Evolutionary conservation across 2,113 vertebrate genomes (phyloP), one percentile per base, ranked within the genome.

Genomic region (Odobenus rosmarus): DNA sequence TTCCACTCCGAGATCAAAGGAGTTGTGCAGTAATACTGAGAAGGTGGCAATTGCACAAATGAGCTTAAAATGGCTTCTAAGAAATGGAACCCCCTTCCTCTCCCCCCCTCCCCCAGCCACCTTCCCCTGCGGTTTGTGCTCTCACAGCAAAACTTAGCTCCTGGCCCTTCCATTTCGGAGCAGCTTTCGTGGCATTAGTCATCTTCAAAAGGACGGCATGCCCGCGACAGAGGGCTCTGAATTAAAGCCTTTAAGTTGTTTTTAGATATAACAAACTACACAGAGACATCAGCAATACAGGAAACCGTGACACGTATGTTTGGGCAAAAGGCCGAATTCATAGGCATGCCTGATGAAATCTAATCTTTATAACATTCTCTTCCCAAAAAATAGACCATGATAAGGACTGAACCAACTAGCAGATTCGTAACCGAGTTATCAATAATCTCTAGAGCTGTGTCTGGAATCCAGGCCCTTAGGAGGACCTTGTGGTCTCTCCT

Each of bases 1-100:
- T 92, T 86, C 80, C 33, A 95, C 88, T 93, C 85, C 57, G 67
- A 90, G 93, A 96, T 96, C 97, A 96, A 98, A 97, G 95, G 88
- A 97, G 71, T 85, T 92, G 26, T 0, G 8, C 3, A 2, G 81
- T 49, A 94, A 95, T 46, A 33, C 16, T 0, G 31, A 95, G 84
- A 94, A 79, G 81, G 76, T 59, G 84, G 69, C 57, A 46, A 87
- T n/a, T 42, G 71, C 84, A 94, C 85, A 96, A 93, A 97, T 61
- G 90, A 97, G 80, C 71, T 90, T 94, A 33, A 81, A 83, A 79
- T 21, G 88, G 57, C 88, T 8, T 16, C 11, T 18, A 21, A 86
- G 94, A 93, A 53, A 81, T 9, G 49, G 77, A 26, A 7, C 15
- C 62, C 13, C 55, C 46, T 46, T 46, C 46, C 46, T 4, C 19